These are phyloP conservation scores for Grallaria varia DNA, from an alignment of 2,113 vertebrate species.

Conservation along the genomic window DNA sequence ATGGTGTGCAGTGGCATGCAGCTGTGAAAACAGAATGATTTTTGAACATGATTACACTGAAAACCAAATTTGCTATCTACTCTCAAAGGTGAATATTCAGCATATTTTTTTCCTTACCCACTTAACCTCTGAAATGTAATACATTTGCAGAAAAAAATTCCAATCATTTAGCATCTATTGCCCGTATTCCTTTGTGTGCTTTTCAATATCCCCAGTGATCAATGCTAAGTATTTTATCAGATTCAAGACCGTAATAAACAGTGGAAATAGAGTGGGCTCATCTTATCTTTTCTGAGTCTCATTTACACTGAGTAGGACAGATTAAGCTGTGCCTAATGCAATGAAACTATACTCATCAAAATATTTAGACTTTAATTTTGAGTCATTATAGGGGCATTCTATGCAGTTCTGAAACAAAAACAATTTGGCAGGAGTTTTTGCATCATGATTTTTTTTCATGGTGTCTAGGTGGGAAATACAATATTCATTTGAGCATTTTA, in stretches of 20 bases:
- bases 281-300: constrained; percentile 28
- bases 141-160: constrained; percentile 39
- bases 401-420: background rate
- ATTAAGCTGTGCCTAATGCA: constrained; percentile 30
- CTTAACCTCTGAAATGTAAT: constrained; percentile 67
- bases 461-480: background rate
- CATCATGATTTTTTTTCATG: background rate
- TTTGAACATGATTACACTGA: constrained; percentile 29
- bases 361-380: constrained; percentile 55
- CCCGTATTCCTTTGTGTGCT: constrained; percentile 40
- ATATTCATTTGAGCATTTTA: background rate
- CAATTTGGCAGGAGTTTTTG: background rate
- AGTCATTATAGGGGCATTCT: constrained; percentile 26
- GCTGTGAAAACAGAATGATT: constrained; percentile 62
- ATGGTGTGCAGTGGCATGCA: constrained; percentile 19
- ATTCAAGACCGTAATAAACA: constrained; percentile 44
- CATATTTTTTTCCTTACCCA: constrained; percentile 23
- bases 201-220: constrained; percentile 36
- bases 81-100: constrained; percentile 54
- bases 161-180: constrained; percentile 38
- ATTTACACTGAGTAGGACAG: constrained; percentile 1
- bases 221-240: constrained; percentile 56
- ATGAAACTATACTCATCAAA: constrained; percentile 44
- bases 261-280: constrained; percentile 19
- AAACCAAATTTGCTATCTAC: constrained; percentile 51